Percentiles rank a stretch among this genome's conserved stretches.
These are phyloP conservation scores for Hemiscyllium ocellatum DNA, from an alignment of 2,113 vertebrate genomes.

Conservation along the genomic window DNA sequence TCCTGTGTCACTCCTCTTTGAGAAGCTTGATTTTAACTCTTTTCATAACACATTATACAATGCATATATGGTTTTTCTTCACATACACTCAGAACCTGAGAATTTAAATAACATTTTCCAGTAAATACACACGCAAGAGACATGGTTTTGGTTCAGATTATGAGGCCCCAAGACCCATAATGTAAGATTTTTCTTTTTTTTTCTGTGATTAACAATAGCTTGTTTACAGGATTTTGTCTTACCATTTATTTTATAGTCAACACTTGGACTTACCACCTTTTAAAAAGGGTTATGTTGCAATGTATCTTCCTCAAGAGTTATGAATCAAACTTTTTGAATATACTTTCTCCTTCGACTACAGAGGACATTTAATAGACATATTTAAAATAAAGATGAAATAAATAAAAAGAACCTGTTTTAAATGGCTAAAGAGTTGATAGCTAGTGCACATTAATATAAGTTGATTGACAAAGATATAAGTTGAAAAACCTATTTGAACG, in stretches of 20 bases:
- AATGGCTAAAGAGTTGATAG: too few species aligned
- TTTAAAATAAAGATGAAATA: too few species aligned
- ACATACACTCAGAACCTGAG: neutral
- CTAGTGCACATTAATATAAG: too few species aligned
- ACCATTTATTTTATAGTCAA: neutral
- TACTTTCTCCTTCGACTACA: neutral
- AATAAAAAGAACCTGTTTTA: too few species aligned
- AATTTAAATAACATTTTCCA: neutral
- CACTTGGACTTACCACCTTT: neutral
- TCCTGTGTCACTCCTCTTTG: neutral
- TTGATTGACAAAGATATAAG: too few species aligned
- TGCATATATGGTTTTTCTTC: neutral
- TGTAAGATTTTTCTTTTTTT: neutral
- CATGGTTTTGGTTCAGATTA: neutral
- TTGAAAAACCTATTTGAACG: too few species aligned
- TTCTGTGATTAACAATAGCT: neutral
- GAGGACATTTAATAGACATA: too few species aligned
- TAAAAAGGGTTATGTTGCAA: too few species aligned
- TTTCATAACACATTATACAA: neutral
- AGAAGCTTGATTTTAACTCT: neutral
- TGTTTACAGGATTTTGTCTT: neutral
- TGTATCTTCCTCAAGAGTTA: too few species aligned
- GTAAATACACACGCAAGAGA: neutral
- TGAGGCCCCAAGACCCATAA: neutral
- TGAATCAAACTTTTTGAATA: too few species aligned